phyloP scores from a whole-genome alignment of 2,113 vertebrate genomes.

The Beaufortia kweichowensis region DNA sequence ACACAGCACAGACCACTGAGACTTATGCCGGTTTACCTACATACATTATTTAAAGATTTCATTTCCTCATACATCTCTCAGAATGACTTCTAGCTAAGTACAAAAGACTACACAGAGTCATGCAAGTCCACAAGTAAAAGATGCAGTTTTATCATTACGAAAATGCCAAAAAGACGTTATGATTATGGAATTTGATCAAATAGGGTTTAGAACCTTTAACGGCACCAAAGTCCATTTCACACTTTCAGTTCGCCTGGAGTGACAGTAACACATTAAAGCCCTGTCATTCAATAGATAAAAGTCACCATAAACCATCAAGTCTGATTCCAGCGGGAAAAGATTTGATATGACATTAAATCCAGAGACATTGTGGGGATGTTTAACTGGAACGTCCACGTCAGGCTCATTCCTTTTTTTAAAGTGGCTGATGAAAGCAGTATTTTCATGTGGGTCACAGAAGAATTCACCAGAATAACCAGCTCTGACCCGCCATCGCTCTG shows the following conservation, averaged over 20 bases:
- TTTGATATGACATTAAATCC: conserved; percentile 36
- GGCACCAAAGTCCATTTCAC: not conserved
- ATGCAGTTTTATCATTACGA: not conserved
- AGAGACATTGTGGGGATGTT: conserved; percentile 26
- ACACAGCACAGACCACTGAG: not conserved
- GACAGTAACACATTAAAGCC: conserved; percentile 4
- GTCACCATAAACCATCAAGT: conserved; percentile 30
- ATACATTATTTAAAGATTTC: not conserved
- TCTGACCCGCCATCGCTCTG: conserved; percentile 34
- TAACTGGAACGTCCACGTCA: conserved; percentile 39
- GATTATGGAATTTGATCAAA: not conserved
- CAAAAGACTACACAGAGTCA: too few relatives aligned
- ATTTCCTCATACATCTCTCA: not conserved
- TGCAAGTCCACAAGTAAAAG: not conserved
- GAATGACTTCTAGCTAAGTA: not conserved
- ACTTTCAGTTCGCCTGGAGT: not conserved
- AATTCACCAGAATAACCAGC: conserved; percentile 45
- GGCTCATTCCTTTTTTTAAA: conserved; percentile 30
- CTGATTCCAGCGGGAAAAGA: conserved; percentile 38
- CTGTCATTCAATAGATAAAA: conserved; percentile 18
- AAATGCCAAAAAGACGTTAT: not conserved
- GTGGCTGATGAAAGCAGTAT: not conserved
- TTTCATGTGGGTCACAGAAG: conserved; percentile 48
- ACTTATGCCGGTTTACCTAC: not conserved
- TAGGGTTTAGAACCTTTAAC: not conserved